These are phyloP conservation scores for Torymus auratus DNA, from an alignment of 2,888 invertebrate genomes.

Conservation along the genomic window DNA sequence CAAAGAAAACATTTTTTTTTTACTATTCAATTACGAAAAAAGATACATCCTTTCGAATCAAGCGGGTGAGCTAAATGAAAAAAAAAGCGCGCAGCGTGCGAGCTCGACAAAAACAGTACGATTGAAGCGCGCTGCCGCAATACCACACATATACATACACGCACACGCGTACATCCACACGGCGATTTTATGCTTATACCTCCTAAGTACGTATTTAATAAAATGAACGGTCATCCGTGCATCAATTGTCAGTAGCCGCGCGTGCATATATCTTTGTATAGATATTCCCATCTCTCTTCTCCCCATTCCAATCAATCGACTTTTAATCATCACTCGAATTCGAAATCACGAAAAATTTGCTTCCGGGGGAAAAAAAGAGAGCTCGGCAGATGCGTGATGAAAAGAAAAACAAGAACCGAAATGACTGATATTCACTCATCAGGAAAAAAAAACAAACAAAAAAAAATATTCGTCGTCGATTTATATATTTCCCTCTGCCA, in stretches of 20 bases:
- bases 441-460: constrained; percentile 16
- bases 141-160: background rate
- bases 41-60: constrained; percentile 7
- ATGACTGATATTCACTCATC: constrained; percentile 26
- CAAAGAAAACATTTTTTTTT: constrained; percentile 9
- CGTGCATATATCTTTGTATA: constrained; percentile 8
- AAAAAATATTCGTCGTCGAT: constrained; percentile 60
- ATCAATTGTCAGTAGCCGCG: background rate
- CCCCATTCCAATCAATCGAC: constrained; percentile 64
- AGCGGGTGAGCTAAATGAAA: constrained; percentile 14
- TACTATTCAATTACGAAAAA: constrained; percentile 12
- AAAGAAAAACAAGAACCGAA: constrained; percentile 25
- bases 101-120: background rate
- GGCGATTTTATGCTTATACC: constrained; percentile 1
- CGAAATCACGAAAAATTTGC: constrained; percentile 33
- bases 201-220: constrained; percentile 37
- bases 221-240: constrained; percentile 1
- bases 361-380: constrained; percentile 14
- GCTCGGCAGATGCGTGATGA: background rate
- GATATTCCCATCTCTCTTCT: constrained; percentile 53
- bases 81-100: constrained; percentile 5
- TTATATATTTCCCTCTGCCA: background rate
- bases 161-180: too few relatives aligned
- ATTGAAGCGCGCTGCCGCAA: background rate
- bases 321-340: constrained; percentile 57